Percentiles rank a stretch among this genome's conserved stretches.
These are phyloP conservation scores for Sphenodon punctatus DNA, from an alignment of 2,797 vertebrate genomes.

Conservation along the genomic window DNA sequence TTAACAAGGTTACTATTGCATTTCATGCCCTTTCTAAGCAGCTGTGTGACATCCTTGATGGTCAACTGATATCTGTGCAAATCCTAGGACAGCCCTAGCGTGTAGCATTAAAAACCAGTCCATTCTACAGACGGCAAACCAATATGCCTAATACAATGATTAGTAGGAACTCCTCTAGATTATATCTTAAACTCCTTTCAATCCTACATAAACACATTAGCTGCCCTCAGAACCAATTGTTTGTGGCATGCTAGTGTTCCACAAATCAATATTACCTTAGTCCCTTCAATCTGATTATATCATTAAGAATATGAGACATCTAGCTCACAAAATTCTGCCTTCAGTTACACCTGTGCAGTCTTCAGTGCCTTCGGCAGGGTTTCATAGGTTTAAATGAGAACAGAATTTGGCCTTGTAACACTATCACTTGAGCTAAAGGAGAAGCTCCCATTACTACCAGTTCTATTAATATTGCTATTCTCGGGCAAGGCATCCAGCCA, in stretches of 20 bases:
- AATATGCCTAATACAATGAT: background rate
- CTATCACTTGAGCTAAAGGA: background rate
- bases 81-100: background rate
- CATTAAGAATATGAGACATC: background rate
- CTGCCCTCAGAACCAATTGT: background rate
- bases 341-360: background rate
- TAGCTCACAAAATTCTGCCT: background rate
- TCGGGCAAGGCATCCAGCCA: conserved; percentile 16
- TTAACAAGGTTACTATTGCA: background rate
- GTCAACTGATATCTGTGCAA: background rate
- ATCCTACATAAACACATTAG: background rate
- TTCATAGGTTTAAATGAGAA: conserved; percentile 36
- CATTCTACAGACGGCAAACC: background rate
- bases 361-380: background rate
- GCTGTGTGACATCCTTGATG: background rate
- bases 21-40: background rate
- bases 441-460: background rate
- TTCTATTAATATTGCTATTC: conserved; percentile 13
- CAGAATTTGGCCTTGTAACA: conserved; percentile 18
- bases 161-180: background rate
- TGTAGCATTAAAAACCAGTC: background rate
- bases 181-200: background rate
- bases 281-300: background rate
- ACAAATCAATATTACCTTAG: background rate
- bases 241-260: background rate